Conservation (phyloP, 2,888 invertebrate genomes). For the Oligia fasciuncula region DNA sequence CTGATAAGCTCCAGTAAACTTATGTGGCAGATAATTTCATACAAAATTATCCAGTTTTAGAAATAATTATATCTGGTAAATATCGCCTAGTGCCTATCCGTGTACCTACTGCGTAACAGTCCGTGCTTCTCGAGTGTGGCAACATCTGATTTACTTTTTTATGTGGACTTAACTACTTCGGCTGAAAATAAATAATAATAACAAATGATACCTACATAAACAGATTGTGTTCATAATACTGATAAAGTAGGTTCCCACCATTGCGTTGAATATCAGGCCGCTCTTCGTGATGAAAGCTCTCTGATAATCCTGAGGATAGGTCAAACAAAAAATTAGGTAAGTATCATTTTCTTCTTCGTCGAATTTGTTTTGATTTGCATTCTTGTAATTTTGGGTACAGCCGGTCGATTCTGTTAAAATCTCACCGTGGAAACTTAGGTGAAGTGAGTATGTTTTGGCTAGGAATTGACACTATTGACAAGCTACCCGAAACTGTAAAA, state of each 20-base stretch:
- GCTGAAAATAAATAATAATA: neutral
- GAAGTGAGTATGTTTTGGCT: no score
- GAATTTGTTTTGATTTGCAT: neutral
- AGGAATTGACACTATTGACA: no score
- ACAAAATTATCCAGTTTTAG: neutral
- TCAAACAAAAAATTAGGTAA: neutral
- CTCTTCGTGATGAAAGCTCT: slow-evolving; percentile 92
- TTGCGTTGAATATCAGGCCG: slow-evolving; percentile 92
- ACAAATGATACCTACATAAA: slow-evolving; percentile 90
- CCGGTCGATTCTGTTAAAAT: no score
- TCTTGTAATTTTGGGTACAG: neutral
- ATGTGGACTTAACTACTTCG: neutral
- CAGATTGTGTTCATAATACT: slow-evolving; percentile 92
- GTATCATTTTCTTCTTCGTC: neutral
- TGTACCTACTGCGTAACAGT: neutral
- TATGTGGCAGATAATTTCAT: no score
- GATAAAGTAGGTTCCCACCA: slow-evolving; percentile 92
- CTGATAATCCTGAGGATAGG: slow-evolving; percentile 89
- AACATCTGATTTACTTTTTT: neutral
- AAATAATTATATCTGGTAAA: neutral
- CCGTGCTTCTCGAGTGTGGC: neutral
- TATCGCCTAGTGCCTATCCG: neutral
- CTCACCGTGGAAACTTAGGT: no score
- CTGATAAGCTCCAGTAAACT: neutral
- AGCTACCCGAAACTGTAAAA: no score